Conservation (phyloP, 1,140 invertebrate genomes). For the Amyelois transitella region DNA sequence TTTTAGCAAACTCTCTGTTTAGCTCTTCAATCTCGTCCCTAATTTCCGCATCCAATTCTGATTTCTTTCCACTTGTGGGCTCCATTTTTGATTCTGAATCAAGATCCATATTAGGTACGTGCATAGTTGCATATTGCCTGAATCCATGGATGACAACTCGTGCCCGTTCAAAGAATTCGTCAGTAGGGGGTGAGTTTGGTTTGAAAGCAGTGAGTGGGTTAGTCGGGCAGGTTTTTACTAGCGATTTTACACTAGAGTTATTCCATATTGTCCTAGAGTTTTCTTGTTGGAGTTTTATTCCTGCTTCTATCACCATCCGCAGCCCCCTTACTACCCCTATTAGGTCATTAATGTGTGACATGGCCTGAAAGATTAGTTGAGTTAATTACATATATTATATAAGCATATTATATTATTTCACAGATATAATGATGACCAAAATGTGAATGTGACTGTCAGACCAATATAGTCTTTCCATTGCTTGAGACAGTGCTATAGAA, state of each 20-base stretch:
- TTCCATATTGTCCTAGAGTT: constrained; percentile 75
- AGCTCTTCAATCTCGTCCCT: constrained; percentile 60
- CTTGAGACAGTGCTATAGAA: too few relatives aligned
- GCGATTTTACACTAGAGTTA: constrained; percentile 77
- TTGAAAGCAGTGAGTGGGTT: constrained; percentile 44
- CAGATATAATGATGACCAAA: too few relatives aligned
- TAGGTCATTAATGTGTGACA: constrained; percentile 77
- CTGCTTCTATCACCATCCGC: constrained; percentile 76
- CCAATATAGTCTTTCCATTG: too few relatives aligned
- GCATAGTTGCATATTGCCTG: constrained; percentile 49
- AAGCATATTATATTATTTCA: neutral
- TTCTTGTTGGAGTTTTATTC: constrained; percentile 75
- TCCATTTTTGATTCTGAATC: constrained; percentile 23
- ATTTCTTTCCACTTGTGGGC: constrained; percentile 22
- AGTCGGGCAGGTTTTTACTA: constrained; percentile 61
- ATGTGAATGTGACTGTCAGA: too few relatives aligned
- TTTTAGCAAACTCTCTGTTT: constrained; percentile 62
- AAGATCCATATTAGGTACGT: constrained; percentile 41
- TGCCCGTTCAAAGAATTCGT: constrained; percentile 50
- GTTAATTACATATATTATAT: constrained; percentile 3
- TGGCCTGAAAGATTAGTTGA: constrained; percentile 48
- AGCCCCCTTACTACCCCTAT: constrained; percentile 77
- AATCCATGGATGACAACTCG: constrained; percentile 55
- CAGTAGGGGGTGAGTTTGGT: constrained; percentile 33
- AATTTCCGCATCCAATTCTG: constrained; percentile 46